Conservation (phyloP, 2,888 invertebrate genomes). For the Rhaphigaster nebulosa region DNA sequence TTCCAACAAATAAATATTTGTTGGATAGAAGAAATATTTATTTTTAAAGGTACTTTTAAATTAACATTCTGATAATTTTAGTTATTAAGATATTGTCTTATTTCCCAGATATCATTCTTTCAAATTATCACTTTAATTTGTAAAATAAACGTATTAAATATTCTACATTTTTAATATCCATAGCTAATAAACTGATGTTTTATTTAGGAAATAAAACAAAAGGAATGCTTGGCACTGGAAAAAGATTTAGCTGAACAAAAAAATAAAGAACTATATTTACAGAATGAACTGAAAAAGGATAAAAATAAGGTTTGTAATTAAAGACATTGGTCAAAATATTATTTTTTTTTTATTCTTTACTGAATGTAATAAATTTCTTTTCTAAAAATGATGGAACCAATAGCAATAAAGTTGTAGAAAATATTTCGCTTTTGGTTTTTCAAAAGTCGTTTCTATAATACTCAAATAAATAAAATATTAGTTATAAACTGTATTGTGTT, state of each 20-base stretch:
- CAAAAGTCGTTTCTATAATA: too few species aligned
- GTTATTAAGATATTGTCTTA: too few species aligned
- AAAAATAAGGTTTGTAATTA: constrained; percentile 74
- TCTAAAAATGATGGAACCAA: too few species aligned
- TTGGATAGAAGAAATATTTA: too few species aligned
- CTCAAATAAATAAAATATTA: neutral
- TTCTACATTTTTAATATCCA: neutral
- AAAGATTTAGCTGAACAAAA: constrained; percentile 76
- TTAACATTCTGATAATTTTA: too few species aligned
- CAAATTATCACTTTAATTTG: neutral
- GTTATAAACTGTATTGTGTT: neutral
- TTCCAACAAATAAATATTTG: too few species aligned
- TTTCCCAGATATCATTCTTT: too few species aligned
- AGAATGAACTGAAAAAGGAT: constrained; percentile 75
- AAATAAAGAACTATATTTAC: constrained; percentile 77
- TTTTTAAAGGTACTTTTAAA: too few species aligned
- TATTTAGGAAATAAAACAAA: constrained; percentile 71
- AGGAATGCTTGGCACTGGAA: constrained; percentile 74
- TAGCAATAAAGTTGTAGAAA: neutral
- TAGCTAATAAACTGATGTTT: neutral
- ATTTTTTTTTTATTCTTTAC: neutral
- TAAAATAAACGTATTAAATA: neutral
- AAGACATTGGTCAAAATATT: neutral
- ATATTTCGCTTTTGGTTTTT: too few species aligned
- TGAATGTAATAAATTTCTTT: too few species aligned